Conservation (phyloP, 2,113 vertebrate genomes). For the Acinonyx jubatus region DNA sequence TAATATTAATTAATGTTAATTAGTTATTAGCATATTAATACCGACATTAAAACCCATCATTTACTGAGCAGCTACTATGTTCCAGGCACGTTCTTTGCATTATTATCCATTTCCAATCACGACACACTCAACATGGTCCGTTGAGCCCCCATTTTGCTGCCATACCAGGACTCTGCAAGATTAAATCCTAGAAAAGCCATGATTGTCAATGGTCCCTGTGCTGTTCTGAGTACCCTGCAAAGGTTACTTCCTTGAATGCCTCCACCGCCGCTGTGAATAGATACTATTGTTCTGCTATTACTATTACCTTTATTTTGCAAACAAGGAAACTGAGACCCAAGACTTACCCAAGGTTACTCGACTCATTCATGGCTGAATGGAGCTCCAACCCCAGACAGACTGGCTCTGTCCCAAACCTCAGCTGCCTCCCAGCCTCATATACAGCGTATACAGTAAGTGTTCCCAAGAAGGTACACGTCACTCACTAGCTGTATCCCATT, state of each 20-base stretch:
- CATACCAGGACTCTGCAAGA: background rate
- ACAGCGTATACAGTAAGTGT: no score
- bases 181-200: accelerated
- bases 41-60: background rate
- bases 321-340: background rate
- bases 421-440: background rate
- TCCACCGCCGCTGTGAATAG: accelerated
- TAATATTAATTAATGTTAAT: background rate
- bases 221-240: background rate
- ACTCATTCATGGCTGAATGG: background rate
- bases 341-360: background rate
- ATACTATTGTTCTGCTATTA: accelerated
- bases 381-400: no score
- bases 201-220: accelerated
- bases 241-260: background rate
- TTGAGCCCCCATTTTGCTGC: accelerated
- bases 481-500: background rate
- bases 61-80: background rate
- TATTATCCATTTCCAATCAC: no score
- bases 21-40: background rate
- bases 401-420: background rate
- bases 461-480: accelerated
- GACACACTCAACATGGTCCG: accelerated
- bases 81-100: background rate
- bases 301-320: background rate